Evolutionary conservation across 2,797 vertebrate species (phyloP).

Genomic region (Sebastes steindachneri): DNA sequence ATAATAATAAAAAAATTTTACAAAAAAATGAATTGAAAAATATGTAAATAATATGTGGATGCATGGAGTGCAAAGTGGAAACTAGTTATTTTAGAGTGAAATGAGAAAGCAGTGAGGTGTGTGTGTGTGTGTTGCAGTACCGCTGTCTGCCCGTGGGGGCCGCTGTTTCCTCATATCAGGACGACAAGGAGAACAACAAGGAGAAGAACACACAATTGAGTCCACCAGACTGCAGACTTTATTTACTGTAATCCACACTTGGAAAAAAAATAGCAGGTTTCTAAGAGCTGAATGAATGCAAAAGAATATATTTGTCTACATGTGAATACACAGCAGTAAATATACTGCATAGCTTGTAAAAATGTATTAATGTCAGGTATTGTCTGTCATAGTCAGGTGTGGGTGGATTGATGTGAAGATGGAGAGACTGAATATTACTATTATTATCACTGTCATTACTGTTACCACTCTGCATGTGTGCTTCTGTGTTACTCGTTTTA

Average conservation of each 20-base stretch:
- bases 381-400: background rate
- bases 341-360: background rate
- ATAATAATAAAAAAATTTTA: background rate
- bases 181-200: background rate
- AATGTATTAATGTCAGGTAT: background rate
- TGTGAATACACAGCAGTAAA: background rate
- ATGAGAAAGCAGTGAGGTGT: background rate
- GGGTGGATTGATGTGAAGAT: conserved; percentile 21
- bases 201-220: background rate
- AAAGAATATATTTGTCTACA: background rate
- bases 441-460: conserved; percentile 8
- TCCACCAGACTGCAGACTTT: conserved; percentile 26
- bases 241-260: conserved; percentile 38
- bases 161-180: conserved; percentile 84
- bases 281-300: background rate
- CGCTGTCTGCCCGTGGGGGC: conserved; percentile 76
- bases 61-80: background rate
- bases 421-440: conserved; percentile 6
- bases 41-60: background rate
- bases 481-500: conserved; percentile 5
- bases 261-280: background rate
- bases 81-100: conserved; percentile 1
- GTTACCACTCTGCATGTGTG: background rate
- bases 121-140: conserved; percentile 2
- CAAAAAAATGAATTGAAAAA: background rate